Evolutionary conservation across 2,113 vertebrate species (phyloP), one percentile per base, ranked within the genome.

Genomic region (Sardina pilchardus): DNA sequence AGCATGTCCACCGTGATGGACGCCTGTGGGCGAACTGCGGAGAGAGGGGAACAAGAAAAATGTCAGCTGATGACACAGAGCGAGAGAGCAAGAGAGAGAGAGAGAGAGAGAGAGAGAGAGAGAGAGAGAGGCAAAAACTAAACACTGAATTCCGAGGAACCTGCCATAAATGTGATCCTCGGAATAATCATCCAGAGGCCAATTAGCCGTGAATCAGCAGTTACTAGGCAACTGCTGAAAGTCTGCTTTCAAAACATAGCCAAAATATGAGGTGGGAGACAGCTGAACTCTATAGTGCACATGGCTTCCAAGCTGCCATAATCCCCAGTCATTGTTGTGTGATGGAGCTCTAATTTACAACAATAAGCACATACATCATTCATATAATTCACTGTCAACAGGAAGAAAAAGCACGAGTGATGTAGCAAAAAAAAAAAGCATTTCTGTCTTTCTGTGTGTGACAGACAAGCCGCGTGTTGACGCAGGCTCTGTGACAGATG

Each of bases 1-100:
- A 85, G 8, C 17, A 56, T 83, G 88, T 97, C 95, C 0, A 99
- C 87, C 53, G 92, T 96, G n/a, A 99, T 91, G 0, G 94, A 97
- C 30, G 97, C 97, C 89, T 95, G 96, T 2, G 98, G 98, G 88
- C 93, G 96, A 91, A 97, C 98, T 99, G 87, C 1, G 91, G 93
- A 86, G 26, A 88, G 26, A 67, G 6, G 36, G 6, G 14, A 39
- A 10, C 19, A 12, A 14, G 30, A 10, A 12, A 67, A 71, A 71
- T 34, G 26, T 71, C 10, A 71, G 30, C 9, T 71, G 7, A 71
- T 71, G 63, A 30, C 78, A 88, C 30, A 83, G 9, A 63, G 71
- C 81, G 4, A 56, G 17, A n/a, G 12, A 17, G n/a, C n/a, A n/a
- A n/a, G 50, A 21, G 50, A 17, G 24, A 12, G 47, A 24, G 71